Conservation (phyloP, 1,140 invertebrate species). For the Drosophila nannoptera region DNA sequence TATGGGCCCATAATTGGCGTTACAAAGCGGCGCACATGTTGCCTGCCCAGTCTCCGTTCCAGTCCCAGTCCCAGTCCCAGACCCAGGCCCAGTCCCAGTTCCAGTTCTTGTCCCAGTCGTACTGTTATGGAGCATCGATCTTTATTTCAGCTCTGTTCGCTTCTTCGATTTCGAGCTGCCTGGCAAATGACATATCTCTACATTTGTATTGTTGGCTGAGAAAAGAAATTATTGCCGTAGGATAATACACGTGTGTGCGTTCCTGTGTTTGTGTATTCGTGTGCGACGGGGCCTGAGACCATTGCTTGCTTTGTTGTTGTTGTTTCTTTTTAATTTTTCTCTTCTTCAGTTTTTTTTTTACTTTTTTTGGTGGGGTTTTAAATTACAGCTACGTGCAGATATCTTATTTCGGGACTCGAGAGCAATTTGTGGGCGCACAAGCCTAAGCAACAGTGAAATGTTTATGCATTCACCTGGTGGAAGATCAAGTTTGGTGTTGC, state of each 20-base stretch:
- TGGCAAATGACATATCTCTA: slow-evolving; percentile 71
- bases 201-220: slow-evolving; percentile 48
- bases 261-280: slow-evolving; percentile 26
- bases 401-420: slow-evolving; percentile 66
- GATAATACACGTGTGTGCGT: slow-evolving; percentile 47
- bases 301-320: slow-evolving; percentile 34
- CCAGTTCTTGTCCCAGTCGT: slow-evolving; percentile 27
- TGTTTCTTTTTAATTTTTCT: slow-evolving; percentile 29
- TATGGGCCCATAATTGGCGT: slow-evolving; percentile 78
- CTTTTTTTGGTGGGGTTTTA: slow-evolving; percentile 56
- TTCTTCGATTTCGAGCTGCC: slow-evolving; percentile 63
- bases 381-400: slow-evolving; percentile 76
- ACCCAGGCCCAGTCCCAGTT: slow-evolving; percentile 14
- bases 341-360: slow-evolving; percentile 4
- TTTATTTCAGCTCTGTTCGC: slow-evolving; percentile 50
- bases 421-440: slow-evolving; percentile 65
- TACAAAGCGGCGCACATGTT: slow-evolving; percentile 76
- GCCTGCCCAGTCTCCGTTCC: slow-evolving; percentile 27
- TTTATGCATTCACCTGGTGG: slow-evolving; percentile 55
- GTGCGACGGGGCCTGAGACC: slow-evolving; percentile 31
- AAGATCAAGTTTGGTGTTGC: slow-evolving; percentile 53
- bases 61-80: slow-evolving; percentile 18
- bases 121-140: slow-evolving; percentile 68
- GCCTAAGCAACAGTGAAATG: slow-evolving; percentile 4
- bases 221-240: slow-evolving; percentile 65